Evolutionary conservation across 64 coral and sea anemone genomes (phyloP).

Genomic region (Anthopleura sola): DNA sequence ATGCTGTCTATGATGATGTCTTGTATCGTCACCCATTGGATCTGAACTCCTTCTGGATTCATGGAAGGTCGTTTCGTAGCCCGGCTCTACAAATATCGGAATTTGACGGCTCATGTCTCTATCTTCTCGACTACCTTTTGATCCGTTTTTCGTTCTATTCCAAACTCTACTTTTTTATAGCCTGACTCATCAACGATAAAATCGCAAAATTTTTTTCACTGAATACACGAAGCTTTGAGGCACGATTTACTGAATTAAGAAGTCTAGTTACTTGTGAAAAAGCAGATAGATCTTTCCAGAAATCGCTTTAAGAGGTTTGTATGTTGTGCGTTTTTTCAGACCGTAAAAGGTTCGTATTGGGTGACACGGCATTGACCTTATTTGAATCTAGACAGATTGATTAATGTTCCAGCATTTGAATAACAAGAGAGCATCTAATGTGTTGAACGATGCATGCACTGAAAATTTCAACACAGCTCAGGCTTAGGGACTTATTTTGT

Average conservation of each 20-base stretch:
- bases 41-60: constrained; percentile 8
- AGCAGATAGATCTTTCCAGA: neutral
- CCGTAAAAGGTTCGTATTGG: neutral
- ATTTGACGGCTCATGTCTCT: constrained; percentile 34
- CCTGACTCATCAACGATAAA: neutral
- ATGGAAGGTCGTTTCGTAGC: neutral
- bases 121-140: neutral
- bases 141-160: neutral
- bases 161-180: neutral
- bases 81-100: constrained; percentile 29
- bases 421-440: neutral
- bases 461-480: neutral
- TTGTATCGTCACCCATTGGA: neutral
- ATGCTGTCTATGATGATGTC: constrained; percentile 1
- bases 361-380: neutral
- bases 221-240: too few relatives aligned
- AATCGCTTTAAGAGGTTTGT: neutral
- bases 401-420: neutral
- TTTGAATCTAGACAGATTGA: neutral
- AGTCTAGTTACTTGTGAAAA: neutral
- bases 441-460: neutral
- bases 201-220: neutral
- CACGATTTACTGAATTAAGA: neutral
- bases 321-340: neutral
- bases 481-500: neutral